Conservation (phyloP, 2,797 vertebrate species). For the Oryzias sinensis region DNA sequence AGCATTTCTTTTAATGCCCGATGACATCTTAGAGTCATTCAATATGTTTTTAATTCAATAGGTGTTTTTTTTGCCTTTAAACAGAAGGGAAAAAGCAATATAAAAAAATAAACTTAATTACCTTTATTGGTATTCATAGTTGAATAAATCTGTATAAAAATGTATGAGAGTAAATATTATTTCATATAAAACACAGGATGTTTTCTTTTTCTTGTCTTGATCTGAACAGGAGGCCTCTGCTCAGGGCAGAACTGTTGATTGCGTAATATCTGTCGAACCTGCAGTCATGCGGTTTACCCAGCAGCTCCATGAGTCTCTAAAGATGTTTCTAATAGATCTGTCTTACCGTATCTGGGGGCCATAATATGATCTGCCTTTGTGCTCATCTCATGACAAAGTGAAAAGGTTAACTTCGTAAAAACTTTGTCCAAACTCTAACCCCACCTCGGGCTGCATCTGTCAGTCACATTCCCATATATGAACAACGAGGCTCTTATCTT, state of each 20-base stretch:
- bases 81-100: too few relatives aligned
- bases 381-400: slow-evolving; percentile 25
- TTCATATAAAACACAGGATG: neutral
- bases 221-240: neutral
- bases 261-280: slow-evolving; percentile 10
- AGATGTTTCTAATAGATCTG: slow-evolving; percentile 26
- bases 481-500: slow-evolving; percentile 25
- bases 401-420: slow-evolving; percentile 30
- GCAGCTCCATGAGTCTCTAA: slow-evolving; percentile 11
- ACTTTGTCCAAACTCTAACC: slow-evolving; percentile 9
- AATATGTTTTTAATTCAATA: too few relatives aligned
- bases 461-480: slow-evolving; percentile 14
- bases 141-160: too few relatives aligned
- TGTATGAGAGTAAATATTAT: neutral
- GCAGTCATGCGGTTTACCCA: slow-evolving; percentile 13
- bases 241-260: neutral
- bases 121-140: too few relatives aligned
- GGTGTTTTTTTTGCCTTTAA: too few relatives aligned
- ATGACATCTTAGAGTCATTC: too few relatives aligned
- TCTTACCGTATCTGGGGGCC: slow-evolving; percentile 19
- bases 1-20: too few relatives aligned
- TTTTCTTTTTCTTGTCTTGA: neutral
- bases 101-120: too few relatives aligned
- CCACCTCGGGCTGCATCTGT: slow-evolving; percentile 29
- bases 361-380: slow-evolving; percentile 28